Conservation (phyloP, 2,113 vertebrate genomes). For the Pycnonotus jocosus region DNA sequence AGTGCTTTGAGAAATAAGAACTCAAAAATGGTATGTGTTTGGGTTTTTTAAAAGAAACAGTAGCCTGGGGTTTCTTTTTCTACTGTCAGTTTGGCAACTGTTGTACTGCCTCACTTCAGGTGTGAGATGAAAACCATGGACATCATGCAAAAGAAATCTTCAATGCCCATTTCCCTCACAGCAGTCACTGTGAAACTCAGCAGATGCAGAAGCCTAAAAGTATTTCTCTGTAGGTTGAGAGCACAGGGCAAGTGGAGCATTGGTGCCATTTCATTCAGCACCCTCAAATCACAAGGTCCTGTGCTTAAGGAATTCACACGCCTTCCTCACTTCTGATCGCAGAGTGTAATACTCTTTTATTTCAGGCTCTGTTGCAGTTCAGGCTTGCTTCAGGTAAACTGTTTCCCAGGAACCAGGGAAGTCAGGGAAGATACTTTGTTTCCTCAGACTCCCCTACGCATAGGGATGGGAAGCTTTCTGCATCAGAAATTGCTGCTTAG, state of each 20-base stretch:
- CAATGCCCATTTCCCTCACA: background rate
- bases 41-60: background rate
- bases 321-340: background rate
- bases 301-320: background rate
- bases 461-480: conserved; percentile 28
- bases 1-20: background rate
- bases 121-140: background rate
- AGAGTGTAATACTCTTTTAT: background rate
- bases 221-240: background rate
- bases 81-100: accelerated
- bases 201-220: background rate
- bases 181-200: background rate
- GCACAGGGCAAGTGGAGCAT: background rate
- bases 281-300: background rate
- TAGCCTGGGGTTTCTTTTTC: accelerated
- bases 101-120: background rate
- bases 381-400: background rate
- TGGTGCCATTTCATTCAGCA: background rate
- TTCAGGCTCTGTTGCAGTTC: background rate
- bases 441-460: background rate
- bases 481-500: conserved; percentile 20
- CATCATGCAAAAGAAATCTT: background rate
- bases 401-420: background rate
- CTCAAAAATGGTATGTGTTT: background rate
- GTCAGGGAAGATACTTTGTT: background rate